Evolutionary conservation across 2,888 invertebrate species (phyloP), one percentile per base, ranked within the genome.

Genomic region (Anticlea derivata): DNA sequence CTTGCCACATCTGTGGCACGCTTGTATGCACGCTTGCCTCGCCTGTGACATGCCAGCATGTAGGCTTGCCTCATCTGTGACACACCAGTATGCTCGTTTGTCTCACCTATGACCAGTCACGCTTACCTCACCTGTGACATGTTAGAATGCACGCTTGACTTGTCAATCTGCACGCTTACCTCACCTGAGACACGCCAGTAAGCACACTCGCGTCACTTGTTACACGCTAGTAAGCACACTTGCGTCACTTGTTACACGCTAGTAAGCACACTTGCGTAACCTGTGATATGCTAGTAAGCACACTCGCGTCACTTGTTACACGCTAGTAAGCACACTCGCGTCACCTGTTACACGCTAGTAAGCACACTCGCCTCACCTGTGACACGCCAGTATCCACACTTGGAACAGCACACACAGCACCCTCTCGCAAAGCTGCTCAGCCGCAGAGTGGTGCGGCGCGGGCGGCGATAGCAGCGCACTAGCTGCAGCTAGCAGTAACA

Each of bases 381-480:
- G 61, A 45, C 58, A 62, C 22, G 60, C 56, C 35, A 59, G 35
- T 24, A 57, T 59, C 60, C 59, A 60, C 8, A 62, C 56, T 88
- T 98, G 97, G 81, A 99, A 96, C 45, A 99, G 92, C 24, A 98
- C 98, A 62, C 97, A 97, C 3, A 99, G 92, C 41, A 99, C 97
- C 24, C 99, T 91, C 80, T 98, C 98, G 78, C 98, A 98, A 33
- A 99, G 91, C 78, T 98, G 98, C 78, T 98, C 98, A 0, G 97
- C 97, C n/a, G 97, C 97, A 72, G 98, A 96, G 83, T 98, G 98
- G 86, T 96, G 96, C 22, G 97, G 95, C 3, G 96, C 96, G 4
- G 99, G 98, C 13, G 98, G 98, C 1, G 98, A 95, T 53, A 99
- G 91, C 27, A 99, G 90, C 5, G 97, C 96, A 63, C 98, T 96